Base-by-base conservation (phyloP, 2,797 vertebrate species). In the Pangasius mekongensis region DNA sequence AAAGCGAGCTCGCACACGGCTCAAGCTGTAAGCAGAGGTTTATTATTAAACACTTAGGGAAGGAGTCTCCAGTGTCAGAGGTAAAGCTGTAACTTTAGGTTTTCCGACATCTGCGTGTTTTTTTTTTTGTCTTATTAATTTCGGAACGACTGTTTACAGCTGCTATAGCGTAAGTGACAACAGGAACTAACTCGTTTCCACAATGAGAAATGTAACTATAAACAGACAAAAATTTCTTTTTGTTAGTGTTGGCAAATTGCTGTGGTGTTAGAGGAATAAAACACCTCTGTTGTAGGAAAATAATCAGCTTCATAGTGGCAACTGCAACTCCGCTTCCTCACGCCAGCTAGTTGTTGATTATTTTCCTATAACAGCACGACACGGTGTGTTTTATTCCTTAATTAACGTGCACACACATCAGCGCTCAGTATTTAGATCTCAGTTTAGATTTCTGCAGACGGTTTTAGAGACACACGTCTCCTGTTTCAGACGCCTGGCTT, bases 391-490 rank as follows among this genome's bases (percentile, higher is more conserved):
- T 76, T n/a, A 76, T 30, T 78, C 76, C 14, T 22, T 22, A 24
- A 60, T 22, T 4, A 20, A 80, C 7, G 20, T 20, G 18, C 14
- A 78, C 76, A 78, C 18, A 6, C 18, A 10, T 20, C 5, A 36
- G 52, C 3, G 7, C 47, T 27, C 36, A 43, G 22, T 43, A 8
- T 66, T 66, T 47, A n/a, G 36, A n/a, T 84, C 22, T 52, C n/a
- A 14, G n/a, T 11, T 10, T 30, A 60, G 54, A 69, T 33, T 47
- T 47, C 66, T 36, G 69, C 39, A 58, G 49, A 78, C 64, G 0
- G 89, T 43, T 78, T 76, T 60, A 69, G 54, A 77, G 58, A 58
- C 60, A 27, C 86, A 36, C 22, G 87, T 58, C 64, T 88, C 83
- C 39, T 82, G 33, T 86, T 87, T 67, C 67, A 71, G 27, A 67